These are phyloP conservation scores for Morpho helenor DNA, from an alignment of 2,888 invertebrate genomes.

Conservation along the genomic window DNA sequence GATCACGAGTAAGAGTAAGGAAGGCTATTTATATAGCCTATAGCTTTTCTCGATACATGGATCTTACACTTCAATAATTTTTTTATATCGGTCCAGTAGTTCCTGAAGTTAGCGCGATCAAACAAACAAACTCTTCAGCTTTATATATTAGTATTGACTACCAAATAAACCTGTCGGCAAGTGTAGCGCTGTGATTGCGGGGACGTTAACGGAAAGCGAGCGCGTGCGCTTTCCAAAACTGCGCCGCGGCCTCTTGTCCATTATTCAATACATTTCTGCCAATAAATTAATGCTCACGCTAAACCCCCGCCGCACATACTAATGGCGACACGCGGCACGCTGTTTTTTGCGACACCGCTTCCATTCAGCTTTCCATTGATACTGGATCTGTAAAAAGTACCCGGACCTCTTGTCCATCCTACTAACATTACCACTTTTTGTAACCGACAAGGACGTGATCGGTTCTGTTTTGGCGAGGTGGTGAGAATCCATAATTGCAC, in stretches of 20 bases:
- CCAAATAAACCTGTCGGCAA: slow-evolving; percentile 18
- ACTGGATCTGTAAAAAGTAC: slow-evolving; percentile 57
- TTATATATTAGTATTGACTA: not conserved
- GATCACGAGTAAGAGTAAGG: no score
- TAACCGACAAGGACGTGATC: slow-evolving; percentile 60
- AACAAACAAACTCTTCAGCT: no score
- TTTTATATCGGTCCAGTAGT: not conserved
- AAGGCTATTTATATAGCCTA: no score
- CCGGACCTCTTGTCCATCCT: slow-evolving; percentile 47
- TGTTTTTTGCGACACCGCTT: slow-evolving; percentile 49
- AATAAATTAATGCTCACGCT: slow-evolving; percentile 76
- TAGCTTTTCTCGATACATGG: not conserved
- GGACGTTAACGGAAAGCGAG: slow-evolving; percentile 48
- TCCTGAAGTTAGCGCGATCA: no score
- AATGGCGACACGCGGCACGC: slow-evolving; percentile 70
- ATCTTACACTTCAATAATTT: not conserved
- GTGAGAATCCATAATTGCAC: slow-evolving; percentile 55
- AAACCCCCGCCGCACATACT: slow-evolving; percentile 67
- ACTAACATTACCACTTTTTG: slow-evolving; percentile 58
- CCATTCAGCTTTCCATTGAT: slow-evolving; percentile 75
- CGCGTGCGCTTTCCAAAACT: slow-evolving; percentile 54
- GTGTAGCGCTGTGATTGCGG: slow-evolving; percentile 8
- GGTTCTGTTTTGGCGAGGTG: slow-evolving; percentile 52
- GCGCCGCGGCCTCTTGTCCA: slow-evolving; percentile 48
- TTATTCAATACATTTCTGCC: slow-evolving; percentile 71